Percentiles rank a stretch among this genome's conserved stretches.
Conservation (phyloP, 2,888 invertebrate genomes). For the Trichopoda pennipes region DNA sequence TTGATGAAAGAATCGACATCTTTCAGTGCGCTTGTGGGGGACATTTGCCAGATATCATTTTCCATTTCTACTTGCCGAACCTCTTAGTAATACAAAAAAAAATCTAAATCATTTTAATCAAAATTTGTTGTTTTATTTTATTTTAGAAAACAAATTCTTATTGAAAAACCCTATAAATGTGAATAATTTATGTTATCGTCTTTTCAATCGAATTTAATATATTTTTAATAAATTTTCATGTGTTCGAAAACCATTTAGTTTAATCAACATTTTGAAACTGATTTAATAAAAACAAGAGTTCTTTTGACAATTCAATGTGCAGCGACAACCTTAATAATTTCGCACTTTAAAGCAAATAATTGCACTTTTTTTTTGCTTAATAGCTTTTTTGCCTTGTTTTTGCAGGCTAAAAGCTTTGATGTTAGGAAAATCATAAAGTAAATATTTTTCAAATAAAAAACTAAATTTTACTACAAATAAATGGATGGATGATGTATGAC, state of each 20-base stretch:
- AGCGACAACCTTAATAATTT: constrained; percentile 10
- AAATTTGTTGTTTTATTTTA: too few relatives aligned
- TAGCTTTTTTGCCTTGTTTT: constrained; percentile 15
- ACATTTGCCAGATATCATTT: too few relatives aligned
- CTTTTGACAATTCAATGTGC: neutral
- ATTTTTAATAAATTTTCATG: too few relatives aligned
- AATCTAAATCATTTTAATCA: too few relatives aligned
- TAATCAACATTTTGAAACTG: constrained; percentile 4
- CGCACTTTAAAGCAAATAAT: constrained; percentile 23
- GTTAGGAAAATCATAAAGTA: constrained; percentile 18
- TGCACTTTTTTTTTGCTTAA: constrained; percentile 19
- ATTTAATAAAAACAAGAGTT: neutral
- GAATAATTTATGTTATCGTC: too few relatives aligned
- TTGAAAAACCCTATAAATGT: too few relatives aligned
- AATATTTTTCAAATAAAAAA: constrained; percentile 10
- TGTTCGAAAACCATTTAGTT: neutral
- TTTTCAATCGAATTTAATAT: too few relatives aligned
- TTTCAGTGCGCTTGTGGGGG: too few relatives aligned
- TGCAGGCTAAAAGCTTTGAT: constrained; percentile 34
- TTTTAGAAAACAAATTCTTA: too few relatives aligned
- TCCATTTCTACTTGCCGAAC: too few relatives aligned
- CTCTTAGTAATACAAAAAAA: too few relatives aligned
- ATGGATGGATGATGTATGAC: constrained; percentile 14
- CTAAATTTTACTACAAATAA: constrained; percentile 18
- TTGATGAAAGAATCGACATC: too few relatives aligned